Evolutionary conservation across 2,113 vertebrate species (phyloP), one percentile per base, ranked within the genome.

Genomic region (Dasypus novemcinctus): DNA sequence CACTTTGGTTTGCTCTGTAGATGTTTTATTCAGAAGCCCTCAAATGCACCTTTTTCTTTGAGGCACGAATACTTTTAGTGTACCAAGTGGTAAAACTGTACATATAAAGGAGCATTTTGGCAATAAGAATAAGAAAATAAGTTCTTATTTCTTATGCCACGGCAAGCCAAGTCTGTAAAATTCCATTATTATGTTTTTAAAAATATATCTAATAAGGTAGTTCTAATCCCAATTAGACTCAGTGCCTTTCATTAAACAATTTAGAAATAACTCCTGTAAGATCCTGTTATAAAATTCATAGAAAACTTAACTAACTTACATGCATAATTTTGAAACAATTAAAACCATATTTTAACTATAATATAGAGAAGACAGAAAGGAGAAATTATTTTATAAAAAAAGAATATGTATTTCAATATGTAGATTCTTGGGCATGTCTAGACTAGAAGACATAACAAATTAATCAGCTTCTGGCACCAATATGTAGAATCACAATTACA

Each of bases 331-430:
- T 6, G 63, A 91, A 94, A 90, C 76, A 83, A 90, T 69, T n/a
- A 90, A 17, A 23, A 54, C 18, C n/a, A 46, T 68, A 4, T 18
- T 61, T 33, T 66, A 49, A 84, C 54, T 69, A 46, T 61, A 71
- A 38, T 38, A 49, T 38, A 86, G 74, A 78, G 63, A 81, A 87
- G 75, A 87, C 78, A 66, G 43, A 54, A 94, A 82, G 41, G 80
- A 86, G 36, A 88, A 89, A 86, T 86, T 31, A 95, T 66, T 66
- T 96, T 89, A 52, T 11, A 79, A 41, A 78, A 79, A 87, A 95
- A 91, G 74, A 29, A 66, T 63, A 46, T 7, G 4, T 11, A 89
- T 81, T 85, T 78, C 46, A 68, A 68, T 68, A 75, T 79, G 71
- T 41, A 75, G 31, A 52, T 84, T 72, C 14, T 36, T 31, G 36